Evolutionary conservation across 1,140 invertebrate genomes (phyloP), one percentile per base, ranked within the genome.

Genomic region (Drosophila teissieri): DNA sequence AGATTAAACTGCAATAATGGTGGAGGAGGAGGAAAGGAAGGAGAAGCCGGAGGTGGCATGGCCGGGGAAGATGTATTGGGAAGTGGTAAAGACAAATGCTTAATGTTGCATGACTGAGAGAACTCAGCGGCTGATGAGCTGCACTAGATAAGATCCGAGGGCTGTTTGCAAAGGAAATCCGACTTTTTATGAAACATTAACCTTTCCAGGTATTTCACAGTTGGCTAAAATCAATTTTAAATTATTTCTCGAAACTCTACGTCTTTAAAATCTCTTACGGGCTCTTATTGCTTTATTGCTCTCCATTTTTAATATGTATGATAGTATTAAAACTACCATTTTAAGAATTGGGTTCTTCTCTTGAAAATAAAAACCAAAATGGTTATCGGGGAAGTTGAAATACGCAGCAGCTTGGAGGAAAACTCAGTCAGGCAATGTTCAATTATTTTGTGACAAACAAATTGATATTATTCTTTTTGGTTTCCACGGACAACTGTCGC

Each of bases 11-110:
- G 39, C 39, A 54, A 46, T 55, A 37, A 52, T 34, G 40, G 48
- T 2, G 65, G 5, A 31, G 12, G 72, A 22, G 42, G 12, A 48
- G 22, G 37, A 27, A 27, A 19, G 31, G 24, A 10, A 31, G 31
- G 5, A 5, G 27, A 1, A 27, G 31, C 7, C 8, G 8, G 27
- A 31, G 27, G 31, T 8, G 31, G 31, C 31, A 31, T 2, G 7
- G 7, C 12, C 27, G 15, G 14, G 49, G 49, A 36, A 39, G 12
- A 17, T 24, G 55, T 14, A 64, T 14, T 48, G 65, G 45, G 45
- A 49, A 51, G 46, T 42, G 51, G 62, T 60, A 54, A 75, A 60
- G 69, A 70, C 74, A 82, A 72, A 78, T 81, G 74, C 69, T 80
- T 72, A 85, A 85, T 85, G 69, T 68, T 56, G 65, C 48, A 63